phyloP scores from a whole-genome alignment of 2,113 vertebrate species.

The Redunca redunca region DNA sequence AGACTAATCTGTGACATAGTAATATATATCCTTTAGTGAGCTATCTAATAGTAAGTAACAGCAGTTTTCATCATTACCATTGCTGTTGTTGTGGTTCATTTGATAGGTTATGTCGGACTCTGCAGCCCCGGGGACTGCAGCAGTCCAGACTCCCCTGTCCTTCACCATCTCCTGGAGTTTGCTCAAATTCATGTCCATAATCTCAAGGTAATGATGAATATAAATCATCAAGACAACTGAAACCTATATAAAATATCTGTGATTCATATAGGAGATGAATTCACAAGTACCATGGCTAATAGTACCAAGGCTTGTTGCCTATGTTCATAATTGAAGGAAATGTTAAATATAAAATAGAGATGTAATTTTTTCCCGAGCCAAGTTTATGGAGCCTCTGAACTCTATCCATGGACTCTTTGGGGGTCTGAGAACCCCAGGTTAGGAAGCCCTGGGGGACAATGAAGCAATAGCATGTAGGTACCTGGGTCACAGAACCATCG shows the following conservation, averaged over 20 bases:
- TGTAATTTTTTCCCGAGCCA: background rate
- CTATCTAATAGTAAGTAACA: background rate
- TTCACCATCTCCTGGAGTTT: background rate
- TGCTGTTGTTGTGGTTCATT: background rate
- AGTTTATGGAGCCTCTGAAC: background rate
- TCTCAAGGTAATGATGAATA: background rate
- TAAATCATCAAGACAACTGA: background rate
- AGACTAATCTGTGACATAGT: background rate
- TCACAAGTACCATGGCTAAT: background rate
- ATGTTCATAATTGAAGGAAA: background rate
- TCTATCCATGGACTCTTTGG: background rate
- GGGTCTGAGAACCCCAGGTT: background rate
- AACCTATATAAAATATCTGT: background rate
- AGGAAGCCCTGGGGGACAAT: background rate
- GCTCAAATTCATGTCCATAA: background rate
- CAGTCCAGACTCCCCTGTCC: background rate
- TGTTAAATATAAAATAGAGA: background rate
- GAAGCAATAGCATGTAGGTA: background rate
- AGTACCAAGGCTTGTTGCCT: background rate
- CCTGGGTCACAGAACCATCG: background rate
- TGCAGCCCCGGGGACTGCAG: background rate
- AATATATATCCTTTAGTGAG: background rate
- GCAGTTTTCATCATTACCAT: background rate
- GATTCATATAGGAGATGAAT: background rate
- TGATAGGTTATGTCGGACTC: rapidly evolving